Conservation (phyloP, 2,888 invertebrate species). For the Latrodectus elegans region DNA sequence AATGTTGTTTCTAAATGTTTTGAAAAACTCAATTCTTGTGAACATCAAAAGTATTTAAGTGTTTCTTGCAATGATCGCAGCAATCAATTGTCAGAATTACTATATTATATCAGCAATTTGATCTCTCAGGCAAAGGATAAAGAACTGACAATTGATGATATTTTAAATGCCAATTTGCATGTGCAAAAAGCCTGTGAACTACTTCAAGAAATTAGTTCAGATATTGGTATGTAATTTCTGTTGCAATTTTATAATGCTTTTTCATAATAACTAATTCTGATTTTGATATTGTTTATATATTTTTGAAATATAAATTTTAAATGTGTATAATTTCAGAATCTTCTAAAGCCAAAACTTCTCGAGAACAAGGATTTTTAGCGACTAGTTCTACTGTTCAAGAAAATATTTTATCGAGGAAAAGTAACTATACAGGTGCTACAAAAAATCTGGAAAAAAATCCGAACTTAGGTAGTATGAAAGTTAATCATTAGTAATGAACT, state of each 20-base stretch:
- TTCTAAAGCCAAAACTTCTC: constrained; percentile 39
- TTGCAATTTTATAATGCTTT: not conserved
- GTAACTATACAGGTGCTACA: not conserved
- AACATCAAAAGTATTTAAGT: constrained; percentile 26
- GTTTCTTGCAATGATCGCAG: constrained; percentile 18
- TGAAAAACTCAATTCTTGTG: constrained; percentile 39
- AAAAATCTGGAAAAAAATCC: not conserved
- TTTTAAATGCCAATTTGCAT: constrained; percentile 37
- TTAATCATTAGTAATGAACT: not conserved
- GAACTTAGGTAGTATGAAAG: not conserved
- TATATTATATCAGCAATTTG: constrained; percentile 10
- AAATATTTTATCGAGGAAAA: constrained; percentile 3
- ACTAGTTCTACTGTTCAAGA: constrained; percentile 17
- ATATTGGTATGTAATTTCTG: constrained; percentile 39
- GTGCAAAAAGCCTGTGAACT: constrained; percentile 40
- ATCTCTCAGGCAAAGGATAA: constrained; percentile 13
- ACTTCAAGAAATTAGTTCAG: constrained; percentile 36
- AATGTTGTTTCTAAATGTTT: constrained; percentile 29
- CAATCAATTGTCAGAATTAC: constrained; percentile 18
- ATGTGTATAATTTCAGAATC: constrained; percentile 32
- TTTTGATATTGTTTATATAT: too few species aligned
- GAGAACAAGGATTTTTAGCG: not conserved
- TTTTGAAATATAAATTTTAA: not conserved
- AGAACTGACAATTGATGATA: constrained; percentile 50
- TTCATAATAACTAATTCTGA: too few species aligned